These are phyloP conservation scores for Tretioscincus oriximinensis DNA, from an alignment of 2,113 vertebrate genomes.

Conservation along the genomic window DNA sequence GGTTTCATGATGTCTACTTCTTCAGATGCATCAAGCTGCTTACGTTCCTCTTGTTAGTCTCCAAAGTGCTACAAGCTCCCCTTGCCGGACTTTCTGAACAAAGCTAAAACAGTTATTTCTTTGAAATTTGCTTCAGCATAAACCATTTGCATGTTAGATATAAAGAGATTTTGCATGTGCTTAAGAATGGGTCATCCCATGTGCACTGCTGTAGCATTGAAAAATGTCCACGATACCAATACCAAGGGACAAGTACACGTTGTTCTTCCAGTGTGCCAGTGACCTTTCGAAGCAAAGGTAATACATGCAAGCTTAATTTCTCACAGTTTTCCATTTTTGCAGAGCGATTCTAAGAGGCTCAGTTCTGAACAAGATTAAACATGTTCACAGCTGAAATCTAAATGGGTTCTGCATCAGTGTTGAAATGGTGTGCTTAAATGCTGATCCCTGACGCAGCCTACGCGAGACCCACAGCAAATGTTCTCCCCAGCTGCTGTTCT, in stretches of 20 bases:
- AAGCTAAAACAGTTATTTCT: too few species aligned
- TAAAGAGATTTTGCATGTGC: not conserved
- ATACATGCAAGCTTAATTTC: constrained; percentile 53
- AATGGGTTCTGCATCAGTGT: constrained; percentile 56
- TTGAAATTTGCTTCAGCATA: not conserved
- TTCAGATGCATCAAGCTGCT: too few species aligned
- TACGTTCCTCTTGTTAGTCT: too few species aligned
- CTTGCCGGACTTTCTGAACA: too few species aligned
- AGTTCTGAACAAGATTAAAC: constrained; percentile 71
- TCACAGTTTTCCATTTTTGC: constrained; percentile 59
- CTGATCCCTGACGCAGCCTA: constrained; percentile 59
- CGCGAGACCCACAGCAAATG: constrained; percentile 64
- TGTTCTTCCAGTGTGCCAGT: not conserved
- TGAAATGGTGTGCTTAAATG: constrained; percentile 67
- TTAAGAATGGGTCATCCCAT: not conserved
- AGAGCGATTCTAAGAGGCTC: constrained; percentile 55
- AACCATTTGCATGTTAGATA: not conserved
- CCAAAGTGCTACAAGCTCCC: too few species aligned
- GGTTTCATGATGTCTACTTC: too few species aligned
- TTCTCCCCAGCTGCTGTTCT: constrained; percentile 67
- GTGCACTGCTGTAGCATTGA: not conserved
- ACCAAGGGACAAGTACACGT: constrained; percentile 3
- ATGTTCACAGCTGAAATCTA: constrained; percentile 68
- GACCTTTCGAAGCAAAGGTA: constrained; percentile 60
- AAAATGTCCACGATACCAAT: not conserved